These are phyloP conservation scores for Lepidurus arcticus DNA, from an alignment of 1,140 invertebrate species.

Conservation along the genomic window DNA sequence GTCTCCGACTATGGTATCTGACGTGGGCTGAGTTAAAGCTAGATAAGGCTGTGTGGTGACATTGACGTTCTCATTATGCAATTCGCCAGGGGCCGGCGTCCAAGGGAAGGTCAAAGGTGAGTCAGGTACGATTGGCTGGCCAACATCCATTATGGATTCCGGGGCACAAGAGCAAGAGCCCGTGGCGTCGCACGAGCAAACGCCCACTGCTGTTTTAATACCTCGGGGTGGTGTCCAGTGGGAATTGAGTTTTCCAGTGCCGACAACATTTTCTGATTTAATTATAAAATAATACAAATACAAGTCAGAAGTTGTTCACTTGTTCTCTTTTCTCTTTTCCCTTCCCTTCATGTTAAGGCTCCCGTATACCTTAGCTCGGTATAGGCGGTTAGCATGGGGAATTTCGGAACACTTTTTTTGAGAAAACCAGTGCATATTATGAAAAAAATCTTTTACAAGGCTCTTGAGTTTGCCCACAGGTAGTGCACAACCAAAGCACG, in stretches of 20 bases:
- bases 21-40: not conserved
- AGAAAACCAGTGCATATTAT: too few relatives aligned
- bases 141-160: not conserved
- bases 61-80: not conserved
- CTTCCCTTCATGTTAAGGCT: too few relatives aligned
- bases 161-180: constrained; percentile 33
- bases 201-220: constrained; percentile 38
- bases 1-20: constrained; percentile 43
- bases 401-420: too few relatives aligned
- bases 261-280: constrained; percentile 23
- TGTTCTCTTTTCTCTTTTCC: not conserved
- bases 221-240: constrained; percentile 33
- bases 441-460: too few relatives aligned
- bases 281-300: not conserved
- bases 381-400: too few relatives aligned
- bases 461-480: too few relatives aligned
- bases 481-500: too few relatives aligned
- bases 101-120: not conserved
- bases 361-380: too few relatives aligned
- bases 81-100: not conserved
- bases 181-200: constrained; percentile 41
- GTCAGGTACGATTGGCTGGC: not conserved
- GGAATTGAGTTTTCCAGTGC: not conserved
- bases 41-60: not conserved
- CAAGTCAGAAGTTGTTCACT: not conserved